phyloP scores from a whole-genome alignment of 2,888 invertebrate genomes.

The Pterostichus niger region DNA sequence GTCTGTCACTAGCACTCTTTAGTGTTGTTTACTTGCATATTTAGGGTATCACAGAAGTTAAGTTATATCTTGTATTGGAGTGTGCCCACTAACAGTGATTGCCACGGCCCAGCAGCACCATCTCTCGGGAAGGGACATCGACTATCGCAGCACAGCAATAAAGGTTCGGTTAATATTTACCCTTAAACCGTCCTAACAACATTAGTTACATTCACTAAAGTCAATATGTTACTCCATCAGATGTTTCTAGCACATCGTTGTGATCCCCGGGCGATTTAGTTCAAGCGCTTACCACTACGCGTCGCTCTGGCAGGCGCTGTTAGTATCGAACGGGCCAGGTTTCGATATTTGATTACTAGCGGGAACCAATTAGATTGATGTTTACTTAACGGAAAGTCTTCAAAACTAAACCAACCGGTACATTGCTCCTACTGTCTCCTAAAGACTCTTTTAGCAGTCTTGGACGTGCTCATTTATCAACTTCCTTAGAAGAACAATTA shows the following conservation, averaged over 20 bases:
- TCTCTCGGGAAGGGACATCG: constrained; percentile 19
- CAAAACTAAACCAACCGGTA: constrained; percentile 3
- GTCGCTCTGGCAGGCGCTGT: not conserved
- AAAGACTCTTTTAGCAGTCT: not conserved
- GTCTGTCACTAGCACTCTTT: too few relatives aligned
- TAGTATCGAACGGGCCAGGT: constrained; percentile 17
- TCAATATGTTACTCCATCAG: constrained; percentile 48
- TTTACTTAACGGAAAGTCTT: constrained; percentile 50
- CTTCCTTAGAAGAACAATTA: not conserved
- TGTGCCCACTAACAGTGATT: not conserved
- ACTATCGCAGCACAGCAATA: constrained; percentile 4
- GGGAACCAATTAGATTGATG: constrained; percentile 30
- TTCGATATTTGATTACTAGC: constrained; percentile 50
- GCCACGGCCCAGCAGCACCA: not conserved
- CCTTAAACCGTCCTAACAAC: constrained; percentile 56
- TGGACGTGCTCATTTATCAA: not conserved
- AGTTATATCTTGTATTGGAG: not conserved
- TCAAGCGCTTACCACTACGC: not conserved
- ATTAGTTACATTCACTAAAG: constrained; percentile 57
- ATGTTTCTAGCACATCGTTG: constrained; percentile 48
- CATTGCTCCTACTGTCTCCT: not conserved
- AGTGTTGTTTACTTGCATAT: not conserved
- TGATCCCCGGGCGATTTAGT: constrained; percentile 53
- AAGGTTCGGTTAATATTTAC: constrained; percentile 57
- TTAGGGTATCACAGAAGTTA: not conserved